Conservation (phyloP, 2,888 invertebrate species). For the Atherix ibis region DNA sequence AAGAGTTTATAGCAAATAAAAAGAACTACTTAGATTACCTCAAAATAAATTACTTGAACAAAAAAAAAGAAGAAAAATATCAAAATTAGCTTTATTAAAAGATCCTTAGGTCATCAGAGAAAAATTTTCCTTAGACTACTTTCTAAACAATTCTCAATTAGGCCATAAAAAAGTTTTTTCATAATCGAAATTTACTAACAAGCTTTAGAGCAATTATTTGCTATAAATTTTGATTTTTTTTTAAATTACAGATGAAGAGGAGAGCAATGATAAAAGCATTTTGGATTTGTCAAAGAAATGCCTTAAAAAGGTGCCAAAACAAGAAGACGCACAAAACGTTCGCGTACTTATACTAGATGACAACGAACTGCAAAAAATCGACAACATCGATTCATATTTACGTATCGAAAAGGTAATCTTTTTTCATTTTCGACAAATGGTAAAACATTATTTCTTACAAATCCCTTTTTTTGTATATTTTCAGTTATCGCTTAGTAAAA, state of each 20-base stretch:
- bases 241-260: constrained; percentile 23
- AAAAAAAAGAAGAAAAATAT: no score
- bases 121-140: no score
- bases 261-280: constrained; percentile 29
- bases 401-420: constrained; percentile 56
- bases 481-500: constrained; percentile 71
- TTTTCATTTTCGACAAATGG: neutral
- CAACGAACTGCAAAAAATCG: constrained; percentile 74
- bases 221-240: neutral
- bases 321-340: constrained; percentile 49
- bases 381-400: constrained; percentile 69
- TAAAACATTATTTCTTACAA: neutral
- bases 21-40: no score
- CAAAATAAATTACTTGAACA: no score
- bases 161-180: no score
- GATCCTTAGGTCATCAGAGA: no score
- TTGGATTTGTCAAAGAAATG: constrained; percentile 65
- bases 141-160: no score
- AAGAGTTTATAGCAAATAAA: no score
- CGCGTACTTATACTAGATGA: constrained; percentile 64
- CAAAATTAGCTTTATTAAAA: no score
- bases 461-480: constrained; percentile 19
- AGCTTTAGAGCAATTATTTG: no score
- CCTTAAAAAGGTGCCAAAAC: constrained; percentile 62
- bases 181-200: no score